phyloP scores from a whole-genome alignment of 2,888 invertebrate genomes.

The Epsilonema sp. region DNA sequence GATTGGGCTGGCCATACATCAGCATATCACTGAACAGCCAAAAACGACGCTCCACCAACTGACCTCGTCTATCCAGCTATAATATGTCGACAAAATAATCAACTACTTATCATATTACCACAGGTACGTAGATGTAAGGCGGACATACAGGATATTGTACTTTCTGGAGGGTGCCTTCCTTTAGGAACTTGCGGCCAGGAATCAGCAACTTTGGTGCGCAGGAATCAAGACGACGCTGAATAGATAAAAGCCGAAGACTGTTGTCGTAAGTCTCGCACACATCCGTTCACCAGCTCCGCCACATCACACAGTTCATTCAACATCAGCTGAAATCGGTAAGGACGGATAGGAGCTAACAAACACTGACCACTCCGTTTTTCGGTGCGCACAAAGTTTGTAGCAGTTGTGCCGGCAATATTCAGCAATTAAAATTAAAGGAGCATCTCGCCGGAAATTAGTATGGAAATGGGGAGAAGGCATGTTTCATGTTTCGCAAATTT shows the following conservation, averaged over 20 bases:
- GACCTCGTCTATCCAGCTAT: conserved; percentile 30
- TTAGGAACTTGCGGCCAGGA: conserved; percentile 48
- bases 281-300: conserved; percentile 49
- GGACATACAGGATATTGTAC: conserved; percentile 12
- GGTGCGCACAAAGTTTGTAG: too few species aligned
- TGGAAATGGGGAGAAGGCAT: too few species aligned
- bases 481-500: too few species aligned
- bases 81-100: background rate
- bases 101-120: background rate
- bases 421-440: too few species aligned
- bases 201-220: conserved; percentile 45
- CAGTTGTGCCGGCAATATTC: too few species aligned
- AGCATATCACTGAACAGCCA: conserved; percentile 52
- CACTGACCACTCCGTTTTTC: too few species aligned
- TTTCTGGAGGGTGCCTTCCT: conserved; percentile 37
- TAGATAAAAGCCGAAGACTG: conserved; percentile 44
- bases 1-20: conserved; percentile 48
- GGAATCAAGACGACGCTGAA: conserved; percentile 45
- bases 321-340: too few species aligned
- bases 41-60: conserved; percentile 42
- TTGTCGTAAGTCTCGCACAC: conserved; percentile 52
- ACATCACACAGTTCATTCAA: conserved; percentile 46
- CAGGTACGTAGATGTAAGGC: background rate
- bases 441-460: too few species aligned
- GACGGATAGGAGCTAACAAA: too few species aligned